Evolutionary conservation across 2,113 vertebrate genomes (phyloP), one percentile per base, ranked within the genome.

Genomic region (Pogonocichla stellata): DNA sequence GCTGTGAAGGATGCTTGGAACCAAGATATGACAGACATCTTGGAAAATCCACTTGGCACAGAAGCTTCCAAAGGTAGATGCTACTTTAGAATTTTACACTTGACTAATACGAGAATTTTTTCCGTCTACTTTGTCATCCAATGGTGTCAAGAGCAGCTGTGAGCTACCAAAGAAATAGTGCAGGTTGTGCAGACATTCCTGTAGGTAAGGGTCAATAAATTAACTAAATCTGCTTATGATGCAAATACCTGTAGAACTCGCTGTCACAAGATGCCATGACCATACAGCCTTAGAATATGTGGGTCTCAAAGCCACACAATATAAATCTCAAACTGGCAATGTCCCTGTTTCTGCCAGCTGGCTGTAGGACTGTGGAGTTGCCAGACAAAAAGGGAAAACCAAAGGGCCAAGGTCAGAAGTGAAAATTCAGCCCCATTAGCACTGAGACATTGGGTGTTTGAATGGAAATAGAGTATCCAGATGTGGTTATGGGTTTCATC

Each of bases 31-130:
- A 98, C 97, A 12, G 98, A 99, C 97, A 96, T 98, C 84, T 93
- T 98, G 58, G 98, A 98, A 93, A 98, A 98, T 82, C 98, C 98
- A 1, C 98, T 99, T 0, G 98, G 98, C 83, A 99, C 99, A 2
- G 99, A 99, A 94, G 98, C 99, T 56, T 99, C 99, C 74, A 99
- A 99, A 99, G 99, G 99, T 99, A 98, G 86, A 62, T 73, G 51
- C 48, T 51, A 23, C 70, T 94, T 92, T 14, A 0, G 2, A 58
- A 65, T 75, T 80, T 77, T 82, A 43, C 19, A 19, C 61, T 95
- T 78, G 33, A n/a, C 54, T n/a, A 25, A 33, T 26, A 65, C 12
- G 53, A 83, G 38, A 72, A 9, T 19, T 47, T 67, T 64, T 60
- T 74, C 73, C 9, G 8, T 42, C 48, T 90, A 7, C 25, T 96